Conservation (phyloP, 1,140 invertebrate genomes). For the Amphibalanus amphitrite region DNA sequence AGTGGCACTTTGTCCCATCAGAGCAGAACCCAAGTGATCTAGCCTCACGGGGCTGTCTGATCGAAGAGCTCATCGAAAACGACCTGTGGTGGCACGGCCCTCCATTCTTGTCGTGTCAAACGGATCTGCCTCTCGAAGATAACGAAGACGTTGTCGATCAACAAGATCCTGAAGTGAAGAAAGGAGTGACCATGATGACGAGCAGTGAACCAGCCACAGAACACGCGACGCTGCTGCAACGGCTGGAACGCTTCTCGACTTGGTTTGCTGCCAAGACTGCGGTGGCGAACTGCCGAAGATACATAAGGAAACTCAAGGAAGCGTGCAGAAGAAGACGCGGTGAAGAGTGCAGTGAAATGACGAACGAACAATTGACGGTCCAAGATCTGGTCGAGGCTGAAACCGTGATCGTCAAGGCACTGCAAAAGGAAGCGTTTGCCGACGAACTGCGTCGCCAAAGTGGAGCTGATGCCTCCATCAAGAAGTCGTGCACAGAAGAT, state of each 20-base stretch:
- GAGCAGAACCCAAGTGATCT: neutral
- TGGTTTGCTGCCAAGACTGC: neutral
- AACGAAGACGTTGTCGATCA: neutral
- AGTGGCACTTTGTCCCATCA: neutral
- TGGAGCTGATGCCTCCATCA: neutral
- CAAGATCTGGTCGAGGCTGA: neutral
- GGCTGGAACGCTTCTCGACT: neutral
- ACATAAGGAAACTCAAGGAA: neutral
- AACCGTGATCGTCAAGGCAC: neutral
- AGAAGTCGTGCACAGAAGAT: too few species aligned
- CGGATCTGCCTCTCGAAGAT: neutral
- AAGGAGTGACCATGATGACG: too few species aligned
- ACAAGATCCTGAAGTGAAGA: too few species aligned
- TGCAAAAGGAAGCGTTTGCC: neutral
- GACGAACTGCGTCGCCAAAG: neutral
- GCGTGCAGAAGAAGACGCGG: neutral
- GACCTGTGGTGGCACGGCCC: conserved; percentile 1
- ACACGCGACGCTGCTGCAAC: too few species aligned
- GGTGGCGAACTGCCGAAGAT: neutral
- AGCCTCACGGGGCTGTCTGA: neutral
- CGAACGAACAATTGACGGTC: neutral
- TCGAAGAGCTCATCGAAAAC: neutral
- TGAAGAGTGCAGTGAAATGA: neutral
- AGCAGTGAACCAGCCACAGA: too few species aligned
- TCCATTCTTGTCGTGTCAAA: neutral